These are phyloP conservation scores for Sylvietta virens DNA, from an alignment of 2,113 vertebrate species.

Conservation along the genomic window DNA sequence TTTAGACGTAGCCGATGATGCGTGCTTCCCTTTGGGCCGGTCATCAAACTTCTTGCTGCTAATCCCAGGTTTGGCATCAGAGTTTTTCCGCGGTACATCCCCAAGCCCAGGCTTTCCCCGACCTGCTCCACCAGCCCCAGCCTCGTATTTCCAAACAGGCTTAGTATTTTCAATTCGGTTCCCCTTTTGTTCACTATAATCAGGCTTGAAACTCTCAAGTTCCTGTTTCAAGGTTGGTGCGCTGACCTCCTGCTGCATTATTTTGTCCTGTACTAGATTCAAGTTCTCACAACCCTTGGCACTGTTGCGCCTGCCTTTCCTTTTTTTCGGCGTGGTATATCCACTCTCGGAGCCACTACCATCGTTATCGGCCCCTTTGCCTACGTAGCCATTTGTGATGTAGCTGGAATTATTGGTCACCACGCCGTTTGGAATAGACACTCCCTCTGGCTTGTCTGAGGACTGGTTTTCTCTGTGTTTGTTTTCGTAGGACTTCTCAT, in stretches of 20 bases:
- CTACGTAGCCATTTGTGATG: slow-evolving; percentile 90
- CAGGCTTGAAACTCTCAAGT: slow-evolving; percentile 75
- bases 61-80: slow-evolving; percentile 84
- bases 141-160: slow-evolving; percentile 80
- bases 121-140: slow-evolving; percentile 68
- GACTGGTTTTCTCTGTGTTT: slow-evolving; percentile 80
- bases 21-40: slow-evolving; percentile 88
- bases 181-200: slow-evolving; percentile 78
- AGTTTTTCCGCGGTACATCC: slow-evolving; percentile 86
- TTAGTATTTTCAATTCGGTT: slow-evolving; percentile 75
- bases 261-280: slow-evolving; percentile 83
- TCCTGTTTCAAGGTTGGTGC: slow-evolving; percentile 77
- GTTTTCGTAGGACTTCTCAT: slow-evolving; percentile 84
- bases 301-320: slow-evolving; percentile 87
- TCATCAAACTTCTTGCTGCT: slow-evolving; percentile 90
- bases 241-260: slow-evolving; percentile 77
- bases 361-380: slow-evolving; percentile 88
- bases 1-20: slow-evolving; percentile 79
- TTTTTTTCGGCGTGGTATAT: slow-evolving; percentile 92
- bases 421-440: slow-evolving; percentile 86
- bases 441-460: slow-evolving; percentile 82
- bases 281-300: slow-evolving; percentile 85
- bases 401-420: slow-evolving; percentile 78
- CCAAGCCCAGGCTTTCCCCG: slow-evolving; percentile 70
- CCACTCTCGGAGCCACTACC: slow-evolving; percentile 93